Conservation (phyloP, 2,888 invertebrate genomes). For the Tetrapedia diversipes region DNA sequence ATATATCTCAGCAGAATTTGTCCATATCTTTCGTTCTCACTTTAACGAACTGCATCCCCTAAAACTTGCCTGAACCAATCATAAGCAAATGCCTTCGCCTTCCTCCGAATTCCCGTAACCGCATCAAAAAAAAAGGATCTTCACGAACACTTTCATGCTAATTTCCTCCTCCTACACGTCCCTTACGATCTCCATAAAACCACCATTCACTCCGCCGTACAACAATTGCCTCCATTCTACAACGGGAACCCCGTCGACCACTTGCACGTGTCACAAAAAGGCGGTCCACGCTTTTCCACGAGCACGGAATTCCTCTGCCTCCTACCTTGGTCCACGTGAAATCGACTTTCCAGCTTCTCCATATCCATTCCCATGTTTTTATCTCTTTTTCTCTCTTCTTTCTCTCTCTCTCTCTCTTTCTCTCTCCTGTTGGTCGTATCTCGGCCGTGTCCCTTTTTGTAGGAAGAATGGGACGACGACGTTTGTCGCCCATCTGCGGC, state of each 20-base stretch:
- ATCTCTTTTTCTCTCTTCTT: slow-evolving; percentile 4
- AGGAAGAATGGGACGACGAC: slow-evolving; percentile 66
- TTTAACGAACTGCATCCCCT: no score
- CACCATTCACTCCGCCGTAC: neutral
- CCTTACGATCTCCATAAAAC: slow-evolving; percentile 1
- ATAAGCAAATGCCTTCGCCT: neutral
- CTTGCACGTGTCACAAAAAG: slow-evolving; percentile 19
- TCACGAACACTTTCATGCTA: no score
- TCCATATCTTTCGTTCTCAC: no score
- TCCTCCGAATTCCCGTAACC: neutral
- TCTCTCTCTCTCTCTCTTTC: slow-evolving; percentile 3
- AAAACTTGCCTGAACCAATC: no score
- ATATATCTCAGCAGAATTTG: no score
- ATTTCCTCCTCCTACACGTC: neutral
- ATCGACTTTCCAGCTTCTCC: slow-evolving; percentile 57
- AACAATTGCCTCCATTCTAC: neutral
- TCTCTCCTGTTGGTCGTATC: neutral
- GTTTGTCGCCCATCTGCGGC: slow-evolving; percentile 71
- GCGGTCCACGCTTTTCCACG: slow-evolving; percentile 31
- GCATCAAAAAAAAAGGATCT: no score
- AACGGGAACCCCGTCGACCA: neutral
- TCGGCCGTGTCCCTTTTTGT: slow-evolving; percentile 57
- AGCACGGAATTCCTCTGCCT: slow-evolving; percentile 35
- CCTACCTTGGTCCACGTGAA: slow-evolving; percentile 25
- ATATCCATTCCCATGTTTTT: slow-evolving; percentile 38